Percentiles rank a stretch among this genome's conserved stretches.
These are phyloP conservation scores for Microctonus brassicae DNA, from an alignment of 2,888 invertebrate genomes.

Conservation along the genomic window DNA sequence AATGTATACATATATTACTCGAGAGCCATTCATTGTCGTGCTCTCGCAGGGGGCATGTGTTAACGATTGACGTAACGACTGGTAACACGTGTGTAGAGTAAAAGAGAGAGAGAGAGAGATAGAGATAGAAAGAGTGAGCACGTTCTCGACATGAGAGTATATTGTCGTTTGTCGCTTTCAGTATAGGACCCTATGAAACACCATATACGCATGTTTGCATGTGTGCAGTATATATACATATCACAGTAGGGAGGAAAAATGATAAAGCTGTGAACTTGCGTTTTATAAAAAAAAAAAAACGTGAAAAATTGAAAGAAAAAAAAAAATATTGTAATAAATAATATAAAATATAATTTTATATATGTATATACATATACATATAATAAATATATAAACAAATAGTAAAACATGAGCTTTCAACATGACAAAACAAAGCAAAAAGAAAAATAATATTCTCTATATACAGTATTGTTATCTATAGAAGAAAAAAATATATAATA, in stretches of 20 bases:
- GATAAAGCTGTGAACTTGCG: background rate
- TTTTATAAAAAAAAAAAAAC: background rate
- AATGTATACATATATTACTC: background rate
- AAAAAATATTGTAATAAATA: constrained; percentile 1
- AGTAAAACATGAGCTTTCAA: background rate
- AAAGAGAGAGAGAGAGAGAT: background rate
- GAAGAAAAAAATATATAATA: background rate
- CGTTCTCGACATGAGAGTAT: background rate
- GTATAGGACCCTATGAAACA: background rate
- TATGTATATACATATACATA: too few relatives aligned
- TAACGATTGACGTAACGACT: constrained; percentile 59
- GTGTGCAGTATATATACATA: background rate
- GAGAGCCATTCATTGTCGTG: constrained; percentile 42
- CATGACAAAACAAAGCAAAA: background rate
- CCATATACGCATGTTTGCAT: too few relatives aligned
- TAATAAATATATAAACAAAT: too few relatives aligned
- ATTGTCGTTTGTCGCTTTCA: background rate
- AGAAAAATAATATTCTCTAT: background rate
- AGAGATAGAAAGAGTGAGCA: constrained; percentile 7
- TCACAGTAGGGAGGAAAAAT: background rate
- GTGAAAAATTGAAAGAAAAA: background rate
- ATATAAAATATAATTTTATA: too few relatives aligned
- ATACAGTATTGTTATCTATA: background rate
- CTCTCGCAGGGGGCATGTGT: constrained; percentile 49
- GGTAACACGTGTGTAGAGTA: constrained; percentile 54